Conservation (phyloP, 2,113 vertebrate genomes). For the Bos taurus region DNA sequence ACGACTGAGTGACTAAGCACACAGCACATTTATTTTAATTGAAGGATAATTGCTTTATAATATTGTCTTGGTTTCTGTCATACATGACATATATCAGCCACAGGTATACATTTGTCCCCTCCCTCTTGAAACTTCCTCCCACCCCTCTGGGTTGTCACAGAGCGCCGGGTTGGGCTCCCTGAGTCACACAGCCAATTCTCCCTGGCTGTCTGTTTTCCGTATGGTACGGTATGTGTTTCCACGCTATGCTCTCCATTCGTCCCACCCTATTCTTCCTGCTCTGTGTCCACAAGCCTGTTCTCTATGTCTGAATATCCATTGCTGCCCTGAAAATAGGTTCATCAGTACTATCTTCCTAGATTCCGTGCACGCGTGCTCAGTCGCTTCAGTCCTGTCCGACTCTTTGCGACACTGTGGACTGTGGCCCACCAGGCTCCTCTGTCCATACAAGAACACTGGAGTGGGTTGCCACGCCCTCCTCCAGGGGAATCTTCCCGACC, state of each 20-base stretch:
- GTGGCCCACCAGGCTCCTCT: not conserved
- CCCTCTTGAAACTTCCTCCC: not conserved
- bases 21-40: too few relatives aligned
- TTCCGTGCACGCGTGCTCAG: rapidly evolving
- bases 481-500: not conserved
- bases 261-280: not conserved
- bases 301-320: not conserved
- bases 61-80: not conserved
- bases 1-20: not conserved
- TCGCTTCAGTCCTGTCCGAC: not conserved
- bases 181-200: not conserved
- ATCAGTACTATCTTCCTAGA: not conserved
- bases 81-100: not conserved
- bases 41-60: too few relatives aligned
- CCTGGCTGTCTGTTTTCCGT: not conserved
- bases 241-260: not conserved
- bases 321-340: not conserved
- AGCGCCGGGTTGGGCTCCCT: not conserved
- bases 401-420: not conserved
- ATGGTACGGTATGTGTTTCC: not conserved
- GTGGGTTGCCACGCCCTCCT: not conserved
- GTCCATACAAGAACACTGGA: not conserved
- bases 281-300: not conserved
- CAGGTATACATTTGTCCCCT: not conserved
- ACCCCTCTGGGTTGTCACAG: not conserved